Evolutionary conservation across 2,797 vertebrate species (phyloP).

Genomic region (Gymnoscopelus microlampas): DNA sequence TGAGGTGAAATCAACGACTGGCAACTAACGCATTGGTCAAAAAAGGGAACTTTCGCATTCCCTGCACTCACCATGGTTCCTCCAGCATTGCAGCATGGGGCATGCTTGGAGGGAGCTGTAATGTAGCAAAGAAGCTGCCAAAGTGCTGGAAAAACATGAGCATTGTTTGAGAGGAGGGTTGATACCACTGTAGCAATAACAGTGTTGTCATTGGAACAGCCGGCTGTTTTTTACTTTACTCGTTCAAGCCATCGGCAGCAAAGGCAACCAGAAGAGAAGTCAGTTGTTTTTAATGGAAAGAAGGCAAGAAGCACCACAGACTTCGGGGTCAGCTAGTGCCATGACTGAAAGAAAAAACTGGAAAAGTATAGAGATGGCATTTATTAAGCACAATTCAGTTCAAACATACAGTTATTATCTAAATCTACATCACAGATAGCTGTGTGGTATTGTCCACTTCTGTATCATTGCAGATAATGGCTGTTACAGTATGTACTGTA

Average conservation of each 20-base stretch:
- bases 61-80: slow-evolving; percentile 29
- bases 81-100: slow-evolving; percentile 30
- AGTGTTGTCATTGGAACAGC: slow-evolving; percentile 56
- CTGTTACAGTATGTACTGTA: too few relatives aligned
- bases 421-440: too few relatives aligned
- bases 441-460: too few relatives aligned
- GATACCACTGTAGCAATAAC: slow-evolving; percentile 41
- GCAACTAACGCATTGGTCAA: slow-evolving; percentile 51
- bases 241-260: slow-evolving; percentile 11
- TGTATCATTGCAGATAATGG: too few relatives aligned
- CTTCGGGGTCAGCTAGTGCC: too few relatives aligned
- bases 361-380: too few relatives aligned
- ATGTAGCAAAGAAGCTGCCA: slow-evolving; percentile 58
- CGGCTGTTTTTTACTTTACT: slow-evolving; percentile 31
- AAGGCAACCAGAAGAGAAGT: slow-evolving; percentile 8
- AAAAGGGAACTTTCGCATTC: slow-evolving; percentile 50
- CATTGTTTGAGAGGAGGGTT: slow-evolving; percentile 17
- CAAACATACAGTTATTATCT: background rate
- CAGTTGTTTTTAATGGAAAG: background rate
- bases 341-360: too few relatives aligned
- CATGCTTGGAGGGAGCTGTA: slow-evolving; percentile 65
- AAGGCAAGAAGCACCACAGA: too few relatives aligned
- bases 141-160: slow-evolving; percentile 19
- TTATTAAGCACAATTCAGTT: too few relatives aligned
- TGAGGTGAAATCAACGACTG: slow-evolving; percentile 45